Conservation (phyloP, 2,888 invertebrate genomes). For the Lapara coniferarum region DNA sequence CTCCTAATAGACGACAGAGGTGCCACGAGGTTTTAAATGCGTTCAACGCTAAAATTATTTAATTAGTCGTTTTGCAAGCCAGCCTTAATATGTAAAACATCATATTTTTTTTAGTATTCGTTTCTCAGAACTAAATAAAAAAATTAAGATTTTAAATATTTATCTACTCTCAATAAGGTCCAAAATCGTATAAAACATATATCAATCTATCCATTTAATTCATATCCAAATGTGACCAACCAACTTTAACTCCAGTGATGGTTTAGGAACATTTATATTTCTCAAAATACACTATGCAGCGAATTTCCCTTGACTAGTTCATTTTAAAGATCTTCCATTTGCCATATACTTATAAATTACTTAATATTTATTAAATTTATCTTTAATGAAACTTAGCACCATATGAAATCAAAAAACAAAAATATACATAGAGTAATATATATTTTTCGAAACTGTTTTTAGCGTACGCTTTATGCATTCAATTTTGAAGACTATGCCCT, state of each 20-base stretch:
- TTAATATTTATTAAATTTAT: constrained; percentile 8
- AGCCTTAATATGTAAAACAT: no score
- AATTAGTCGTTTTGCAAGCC: no score
- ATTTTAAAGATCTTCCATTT: constrained; percentile 27
- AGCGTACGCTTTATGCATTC: neutral
- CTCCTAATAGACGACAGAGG: no score
- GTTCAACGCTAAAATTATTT: no score
- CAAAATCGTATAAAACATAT: no score
- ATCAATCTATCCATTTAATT: no score
- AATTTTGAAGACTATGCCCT: neutral
- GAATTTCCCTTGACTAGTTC: constrained; percentile 27
- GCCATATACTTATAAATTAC: constrained; percentile 16
- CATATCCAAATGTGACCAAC: constrained; percentile 2
- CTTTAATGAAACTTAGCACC: constrained; percentile 45
- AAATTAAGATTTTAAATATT: no score
- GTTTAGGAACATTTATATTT: constrained; percentile 24
- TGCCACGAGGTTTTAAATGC: no score
- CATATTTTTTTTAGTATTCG: no score
- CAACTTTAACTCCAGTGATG: constrained; percentile 19
- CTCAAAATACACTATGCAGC: constrained; percentile 22
- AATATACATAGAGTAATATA: constrained; percentile 21
- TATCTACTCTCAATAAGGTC: no score
- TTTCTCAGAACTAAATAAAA: no score
- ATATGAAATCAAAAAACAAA: constrained; percentile 39
- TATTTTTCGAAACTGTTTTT: neutral